These are phyloP conservation scores for Clarias gariepinus DNA, from an alignment of 2,113 vertebrate species.

Conservation along the genomic window DNA sequence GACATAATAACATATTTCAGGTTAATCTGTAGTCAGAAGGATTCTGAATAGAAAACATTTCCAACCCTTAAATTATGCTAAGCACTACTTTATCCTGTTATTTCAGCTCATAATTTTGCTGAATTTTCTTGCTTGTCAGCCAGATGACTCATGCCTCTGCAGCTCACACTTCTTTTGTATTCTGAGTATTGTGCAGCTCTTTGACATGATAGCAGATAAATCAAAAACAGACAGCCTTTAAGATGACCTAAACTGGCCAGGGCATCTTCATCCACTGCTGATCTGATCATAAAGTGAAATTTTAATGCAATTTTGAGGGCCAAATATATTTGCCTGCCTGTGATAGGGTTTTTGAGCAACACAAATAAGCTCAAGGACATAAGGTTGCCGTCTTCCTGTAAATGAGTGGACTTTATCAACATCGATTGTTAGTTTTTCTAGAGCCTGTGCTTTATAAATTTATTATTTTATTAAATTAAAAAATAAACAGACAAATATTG, in stretches of 20 bases:
- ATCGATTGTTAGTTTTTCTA: not conserved
- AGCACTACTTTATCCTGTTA: slow-evolving; percentile 1
- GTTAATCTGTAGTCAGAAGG: slow-evolving; percentile 1
- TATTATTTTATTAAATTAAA: not conserved
- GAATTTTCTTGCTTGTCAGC: slow-evolving; percentile 19
- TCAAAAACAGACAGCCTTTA: slow-evolving; percentile 11
- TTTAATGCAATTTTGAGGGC: slow-evolving; percentile 28
- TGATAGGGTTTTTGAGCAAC: not conserved
- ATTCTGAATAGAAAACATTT: slow-evolving; percentile 14
- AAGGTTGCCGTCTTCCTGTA: not conserved
- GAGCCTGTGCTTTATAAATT: not conserved
- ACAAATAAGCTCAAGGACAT: slow-evolving; percentile 13
- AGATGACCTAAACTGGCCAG: slow-evolving; percentile 15
- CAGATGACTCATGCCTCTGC: slow-evolving; percentile 31
- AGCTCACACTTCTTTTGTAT: slow-evolving; percentile 39
- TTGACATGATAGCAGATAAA: slow-evolving; percentile 28
- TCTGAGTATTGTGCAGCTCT: slow-evolving; percentile 25
- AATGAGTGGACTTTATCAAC: not conserved
- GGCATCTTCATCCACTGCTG: slow-evolving; percentile 14
- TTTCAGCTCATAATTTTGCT: slow-evolving; percentile 36
- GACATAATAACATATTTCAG: not conserved
- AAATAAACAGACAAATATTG: not conserved
- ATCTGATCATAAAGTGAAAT: slow-evolving; percentile 26
- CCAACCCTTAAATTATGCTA: slow-evolving; percentile 23
- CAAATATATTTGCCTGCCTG: not conserved